phyloP scores from a whole-genome alignment of 2,888 invertebrate species.

The Drosophila aldrichi region DNA sequence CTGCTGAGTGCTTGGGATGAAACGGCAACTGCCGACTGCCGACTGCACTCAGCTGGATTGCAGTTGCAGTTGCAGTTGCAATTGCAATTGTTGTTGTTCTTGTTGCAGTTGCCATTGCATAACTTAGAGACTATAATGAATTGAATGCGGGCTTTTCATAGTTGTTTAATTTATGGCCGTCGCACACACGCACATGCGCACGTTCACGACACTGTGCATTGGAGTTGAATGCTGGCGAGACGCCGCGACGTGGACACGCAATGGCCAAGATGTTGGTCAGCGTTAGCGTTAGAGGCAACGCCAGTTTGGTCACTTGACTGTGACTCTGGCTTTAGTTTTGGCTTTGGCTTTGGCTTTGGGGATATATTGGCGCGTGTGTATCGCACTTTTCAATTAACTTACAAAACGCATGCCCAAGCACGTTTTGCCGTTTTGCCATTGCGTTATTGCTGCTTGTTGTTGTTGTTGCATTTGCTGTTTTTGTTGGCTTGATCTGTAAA shows the following conservation, averaged over 20 bases:
- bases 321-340: conserved; percentile 43
- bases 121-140: conserved; percentile 48
- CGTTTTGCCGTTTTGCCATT: conserved; percentile 52
- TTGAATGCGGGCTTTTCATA: conserved; percentile 27
- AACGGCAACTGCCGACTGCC: conserved; percentile 48
- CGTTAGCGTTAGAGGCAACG: conserved; percentile 11
- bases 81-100: conserved; percentile 11
- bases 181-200: conserved; percentile 29
- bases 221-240: conserved; percentile 3
- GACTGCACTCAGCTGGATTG: conserved; percentile 38
- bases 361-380: conserved; percentile 73
- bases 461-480: conserved; percentile 29
- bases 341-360: conserved; percentile 26
- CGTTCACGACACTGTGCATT: not conserved
- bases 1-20: conserved; percentile 52
- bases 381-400: conserved; percentile 80
- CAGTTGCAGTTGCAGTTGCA: conserved; percentile 24
- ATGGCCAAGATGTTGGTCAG: conserved; percentile 68
- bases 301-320: conserved; percentile 53
- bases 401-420: conserved; percentile 77
- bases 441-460: conserved; percentile 25
- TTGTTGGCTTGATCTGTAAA: conserved; percentile 45
- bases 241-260: conserved; percentile 49
- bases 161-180: conserved; percentile 52
- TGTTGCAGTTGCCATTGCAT: conserved; percentile 35